Base-by-base conservation (phyloP, 2,797 vertebrate genomes). In the Mormyrus hasselquistii region DNA sequence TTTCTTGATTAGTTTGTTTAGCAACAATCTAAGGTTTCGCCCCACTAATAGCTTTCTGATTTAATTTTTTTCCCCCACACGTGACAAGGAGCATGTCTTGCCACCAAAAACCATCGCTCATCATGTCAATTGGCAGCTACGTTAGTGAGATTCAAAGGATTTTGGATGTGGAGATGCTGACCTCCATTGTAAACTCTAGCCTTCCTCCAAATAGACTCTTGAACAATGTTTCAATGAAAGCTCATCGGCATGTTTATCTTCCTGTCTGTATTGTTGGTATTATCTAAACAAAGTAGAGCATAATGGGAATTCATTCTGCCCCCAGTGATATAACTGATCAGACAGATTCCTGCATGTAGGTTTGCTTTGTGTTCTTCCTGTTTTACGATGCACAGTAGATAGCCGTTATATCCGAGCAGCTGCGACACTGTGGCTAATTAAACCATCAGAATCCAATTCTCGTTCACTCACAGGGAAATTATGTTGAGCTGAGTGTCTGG, bases 1-100 rank as follows among this genome's bases (percentile, higher is more conserved):
- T 89, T 65, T 88, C 29, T 79, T 79, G 65, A 79, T 44, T 79
- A 50, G 57, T 69, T 88, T 88, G 59, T 88, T 79, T 50, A 57
- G 29, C 53, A 53, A 69, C 85, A 59, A 87, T 87, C 85, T 34
- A 59, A 55, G 19, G 84, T 55, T 86, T 34, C 25, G 49, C 29
- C 47, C 9, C 8, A 84, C 41, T 84, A 84, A 84, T 50, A 14
- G 44, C 82, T 84, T 52, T 22, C 47, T 29, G 5, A 25, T 29
- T 22, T 10, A 3, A 52, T 22, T 84, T 25, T 25, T 84, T 49
- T 3, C 2, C 65, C 29, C 12, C 12, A 16, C 65, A 73, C 8
- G 8, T 73, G 65, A 73, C 29, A 73, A 38, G 65, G 10, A 73
- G 29, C 29, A 2, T 38, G 65, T 73, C 29, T 73, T 7, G 7